Base-by-base conservation (phyloP, 2,888 invertebrate species). In the Eueremaeus valkanovi region DNA sequence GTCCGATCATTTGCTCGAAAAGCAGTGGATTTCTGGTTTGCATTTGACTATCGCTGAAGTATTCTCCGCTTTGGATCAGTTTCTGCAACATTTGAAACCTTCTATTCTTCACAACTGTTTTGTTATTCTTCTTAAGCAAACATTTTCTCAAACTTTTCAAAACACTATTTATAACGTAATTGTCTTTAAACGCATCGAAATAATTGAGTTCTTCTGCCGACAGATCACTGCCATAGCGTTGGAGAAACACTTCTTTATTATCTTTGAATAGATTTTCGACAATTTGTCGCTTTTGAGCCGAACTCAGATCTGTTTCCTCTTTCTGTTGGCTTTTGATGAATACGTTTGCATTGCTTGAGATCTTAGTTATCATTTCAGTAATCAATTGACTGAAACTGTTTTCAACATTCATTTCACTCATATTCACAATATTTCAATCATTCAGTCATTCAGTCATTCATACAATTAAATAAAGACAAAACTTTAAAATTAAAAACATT, bases 11-110 rank as follows among this genome's bases (percentile, higher is more conserved):
- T 81, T 95, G 91, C 78, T 96, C 92, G 84, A 93, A 97, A 0
- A 96, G 84, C 73, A 92, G 85, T 0, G 96, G 97, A 83, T 94
- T 92, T 77, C 97, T 85, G 79, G 89, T 89, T 88, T 93, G 92
- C 96, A 97, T 97, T 86, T 93, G 92, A 77, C 88, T 89, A 83
- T 96, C 95, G 82, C 90, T 90, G 81, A 97, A 97, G 84, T 95
- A 96, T 33, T 87, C 86, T 16, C 88, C 87, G 78, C 89, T 87
- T 73, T 87, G 85, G 51, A 91, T 85, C 78, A 95, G 83, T 81
- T 89, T 86, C 80, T 91, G 88, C 81, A 95, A 84, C 0, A 94
- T 95, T 81, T 89, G 88, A 82, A 88, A 95, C 55, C 95, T 86
- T 79, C 94, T 86, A 83, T 95, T 95, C 83, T 90, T 90, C 0